Evolutionary conservation across 2,113 vertebrate species (phyloP).

Genomic region (Osmerus mordax): DNA sequence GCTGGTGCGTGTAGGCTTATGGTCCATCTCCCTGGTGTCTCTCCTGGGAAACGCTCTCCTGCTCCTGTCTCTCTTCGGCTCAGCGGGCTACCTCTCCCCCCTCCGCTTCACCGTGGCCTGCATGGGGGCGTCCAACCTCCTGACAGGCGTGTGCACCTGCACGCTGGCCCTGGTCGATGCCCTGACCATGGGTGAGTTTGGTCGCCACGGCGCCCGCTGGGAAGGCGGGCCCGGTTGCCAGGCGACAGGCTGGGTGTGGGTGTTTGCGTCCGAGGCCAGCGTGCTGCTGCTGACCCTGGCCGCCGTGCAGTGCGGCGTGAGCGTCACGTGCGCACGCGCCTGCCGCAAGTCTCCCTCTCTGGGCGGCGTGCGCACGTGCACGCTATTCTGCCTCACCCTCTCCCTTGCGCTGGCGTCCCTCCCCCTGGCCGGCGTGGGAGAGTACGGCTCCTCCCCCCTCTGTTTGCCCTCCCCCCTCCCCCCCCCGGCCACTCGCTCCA

Average conservation of each 20-base stretch:
- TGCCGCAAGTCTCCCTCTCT: conserved; percentile 78
- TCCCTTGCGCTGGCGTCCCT: conserved; percentile 77
- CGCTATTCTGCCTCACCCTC: conserved; percentile 79
- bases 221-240: conserved; percentile 82
- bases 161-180: conserved; percentile 83
- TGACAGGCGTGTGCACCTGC: conserved; percentile 83
- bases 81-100: conserved; percentile 78
- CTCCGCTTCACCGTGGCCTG: conserved; percentile 86
- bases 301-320: conserved; percentile 83
- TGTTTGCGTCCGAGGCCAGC: conserved; percentile 85
- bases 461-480: conserved; percentile 85
- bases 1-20: conserved; percentile 88
- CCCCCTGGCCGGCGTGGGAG: conserved; percentile 82
- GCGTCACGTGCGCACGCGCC: conserved; percentile 75
- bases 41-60: conserved; percentile 84
- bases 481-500: conserved; percentile 69
- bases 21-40: conserved; percentile 81
- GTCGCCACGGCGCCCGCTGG: conserved; percentile 82
- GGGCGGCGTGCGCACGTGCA: conserved; percentile 74
- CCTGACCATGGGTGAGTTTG: conserved; percentile 84
- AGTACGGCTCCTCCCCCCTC: conserved; percentile 88
- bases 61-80: conserved; percentile 79
- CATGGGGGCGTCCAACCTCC: conserved; percentile 84
- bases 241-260: conserved; percentile 85
- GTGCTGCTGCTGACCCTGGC: conserved; percentile 86